Evolutionary conservation across 2,888 invertebrate genomes (phyloP), one percentile per base, ranked within the genome.

Genomic region (Keiferia lycopersicella): DNA sequence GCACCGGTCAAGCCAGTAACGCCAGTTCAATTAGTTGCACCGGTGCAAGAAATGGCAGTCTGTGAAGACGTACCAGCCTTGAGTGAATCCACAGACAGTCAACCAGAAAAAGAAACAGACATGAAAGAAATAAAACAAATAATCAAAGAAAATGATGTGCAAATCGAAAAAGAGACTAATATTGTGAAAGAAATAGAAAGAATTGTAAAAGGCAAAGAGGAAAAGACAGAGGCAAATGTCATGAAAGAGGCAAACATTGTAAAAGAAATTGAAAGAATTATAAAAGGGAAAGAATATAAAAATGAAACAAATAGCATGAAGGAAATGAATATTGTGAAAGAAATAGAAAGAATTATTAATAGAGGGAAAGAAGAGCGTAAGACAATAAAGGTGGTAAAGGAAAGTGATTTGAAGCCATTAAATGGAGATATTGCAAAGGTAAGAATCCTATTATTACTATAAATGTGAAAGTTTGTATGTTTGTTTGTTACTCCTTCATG

Each of bases 351-450:
- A 34, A 34, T 34, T 34, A 34, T 34, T 34, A 34, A 34, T 34
- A 34, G 87, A 82, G 72, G 84, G 72, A 73, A 77, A 16, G 69
- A 65, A 0, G 87, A 83, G 67, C 67, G 77, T 51, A 82, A 78
- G 68, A 67, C 75, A 1, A 45, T 45, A n/a, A 45, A 45, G 45
- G 45, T 45, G 45, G 45, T 45, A 1, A 45, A 56, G 11, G 16
- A 16, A 39, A 59, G 38, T 39, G 30, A 16, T 41, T 39, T 59
- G 22, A 39, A 59, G 64, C 78, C 89, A 18, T 73, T 89, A 66
- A 91, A 91, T 79, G 91, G 91, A 66, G 90, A 91, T 74, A 72
- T 89, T 63, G 63, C 71, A 62, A 91, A 89, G 85, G 88, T 86
- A 77, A 39, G 12, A 20, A 11, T n/a, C n/a, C n/a, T n/a, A n/a